Base-by-base conservation (phyloP, 2,113 vertebrate genomes). In the Macaca nemestrina region DNA sequence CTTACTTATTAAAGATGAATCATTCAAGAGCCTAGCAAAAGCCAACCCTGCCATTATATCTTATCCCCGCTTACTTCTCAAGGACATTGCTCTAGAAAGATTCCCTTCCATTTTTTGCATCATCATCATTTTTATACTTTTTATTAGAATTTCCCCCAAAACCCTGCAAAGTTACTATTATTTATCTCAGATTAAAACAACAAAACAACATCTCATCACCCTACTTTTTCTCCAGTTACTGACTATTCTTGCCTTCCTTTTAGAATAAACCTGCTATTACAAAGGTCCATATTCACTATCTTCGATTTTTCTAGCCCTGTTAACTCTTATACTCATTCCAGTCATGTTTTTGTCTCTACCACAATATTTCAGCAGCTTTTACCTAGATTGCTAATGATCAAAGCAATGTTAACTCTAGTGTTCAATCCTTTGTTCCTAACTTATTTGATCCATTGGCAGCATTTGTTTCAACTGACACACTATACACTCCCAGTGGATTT, bases 401-500 rank as follows among this genome's bases (percentile, higher is more conserved):
- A 22, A 75, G 4, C 8, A 2, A 2, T 79, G 6, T 12, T 76
- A 52, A 85, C 11, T 16, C 25, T 72, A 52, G 0, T 52, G 75
- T 8, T 8, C 18, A 11, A 3, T 52, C 55, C 23, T 81, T 67
- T 8, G 52, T 3, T 23, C 7, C 25, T 17, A 8, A 14, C 10
- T 55, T 45, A 4, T 9, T 38, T 8, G 18, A 27, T 27, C 13
- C 35, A 48, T 55, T 22, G 40, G 3, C 17, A 16, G 6, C 27
- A 43, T 61, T 73, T 55, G 82, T 67, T 50, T 90, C 27, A 57
- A 48, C 11, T 17, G 38, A 50, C 10, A 10, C 7, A 30, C 3
- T 18, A 6, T 6, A 10, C 0, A 7, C 1, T 8, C 1, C 7
- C 43, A 2, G 20, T 5, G 52, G 30, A 7, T 40, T 35, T 25